Evolutionary conservation across 1,140 invertebrate species (phyloP), one percentile per base, ranked within the genome.

Genomic region (Argopecten irradians): DNA sequence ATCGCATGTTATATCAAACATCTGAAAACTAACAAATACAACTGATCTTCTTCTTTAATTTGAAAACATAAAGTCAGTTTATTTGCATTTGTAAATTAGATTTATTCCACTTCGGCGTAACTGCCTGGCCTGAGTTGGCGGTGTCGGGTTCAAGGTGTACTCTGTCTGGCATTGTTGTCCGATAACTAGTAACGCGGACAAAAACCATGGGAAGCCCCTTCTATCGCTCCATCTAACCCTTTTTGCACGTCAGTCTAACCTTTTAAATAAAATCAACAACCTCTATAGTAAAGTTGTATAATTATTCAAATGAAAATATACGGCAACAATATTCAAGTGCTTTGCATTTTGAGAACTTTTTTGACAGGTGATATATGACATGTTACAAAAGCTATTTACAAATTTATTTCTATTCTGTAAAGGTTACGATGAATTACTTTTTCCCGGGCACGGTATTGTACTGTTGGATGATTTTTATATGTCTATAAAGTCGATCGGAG

Each of bases 311-410:
- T 28, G 55, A 71, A 28, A 71, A 71, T 71, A n/a, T n/a, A 71
- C n/a, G 55, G 28, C 22, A n/a, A 71, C n/a, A 71, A 71, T 71
- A 71, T n/a, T 28, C 55, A 71, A 71, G 55, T 71, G 28, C 55
- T 71, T 71, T 71, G 55, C 55, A 71, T 71, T 71, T 71, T 71
- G 55, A 71, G 55, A 22, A 71, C 55, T 71, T 71, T n/a, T 71
- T 71, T 71, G 55, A 71, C 55, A 71, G 55, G 13, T 71, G 55
- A 71, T 71, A 71, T 71, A 71, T 71, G 55, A 71, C 55, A 5
- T 71, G 55, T 71, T 71, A n/a, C 55, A 71, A n/a, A n/a, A 71
- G n/a, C n/a, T 71, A 28, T n/a, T 71, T n/a, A 71, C n/a, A 71
- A n/a, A 28, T 71, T 71, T 71, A 3, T 71, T 71, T 71, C 22